Evolutionary conservation across 2,888 invertebrate genomes (phyloP).

Genomic region (Latrodectus elegans): DNA sequence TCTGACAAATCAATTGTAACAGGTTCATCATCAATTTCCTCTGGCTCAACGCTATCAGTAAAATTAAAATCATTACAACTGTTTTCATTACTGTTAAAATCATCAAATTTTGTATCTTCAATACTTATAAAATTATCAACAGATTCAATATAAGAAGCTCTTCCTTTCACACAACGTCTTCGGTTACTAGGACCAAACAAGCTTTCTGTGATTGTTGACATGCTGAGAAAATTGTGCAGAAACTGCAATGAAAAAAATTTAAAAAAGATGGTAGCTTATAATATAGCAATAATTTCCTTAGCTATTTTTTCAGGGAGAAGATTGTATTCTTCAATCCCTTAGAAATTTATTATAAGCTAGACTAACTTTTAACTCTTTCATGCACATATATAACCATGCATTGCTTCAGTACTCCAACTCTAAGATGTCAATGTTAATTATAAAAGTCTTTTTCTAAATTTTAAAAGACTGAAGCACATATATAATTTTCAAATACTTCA

Average conservation of each 20-base stretch:
- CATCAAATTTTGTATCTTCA: constrained; percentile 13
- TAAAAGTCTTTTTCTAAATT: too few relatives aligned
- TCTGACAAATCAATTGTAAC: constrained; percentile 58
- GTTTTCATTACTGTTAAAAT: constrained; percentile 2
- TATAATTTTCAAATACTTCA: too few relatives aligned
- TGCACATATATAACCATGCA: too few relatives aligned
- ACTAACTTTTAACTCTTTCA: too few relatives aligned
- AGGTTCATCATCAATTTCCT: constrained; percentile 50
- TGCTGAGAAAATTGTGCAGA: constrained; percentile 26
- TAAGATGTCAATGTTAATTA: too few relatives aligned
- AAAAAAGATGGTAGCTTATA: too few relatives aligned
- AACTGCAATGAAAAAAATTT: constrained; percentile 16
- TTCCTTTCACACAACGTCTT: constrained; percentile 53
- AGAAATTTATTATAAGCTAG: too few relatives aligned
- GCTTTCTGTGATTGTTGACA: constrained; percentile 17
- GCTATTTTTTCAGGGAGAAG: too few relatives aligned
- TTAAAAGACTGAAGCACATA: too few relatives aligned
- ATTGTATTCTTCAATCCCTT: too few relatives aligned
- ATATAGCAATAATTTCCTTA: too few relatives aligned
- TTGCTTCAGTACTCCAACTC: too few relatives aligned
- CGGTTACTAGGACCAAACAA: constrained; percentile 26
- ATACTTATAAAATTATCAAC: constrained; percentile 19
- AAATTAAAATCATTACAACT: constrained; percentile 1
- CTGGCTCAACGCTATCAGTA: constrained; percentile 12
- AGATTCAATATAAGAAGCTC: constrained; percentile 41